phyloP scores from a whole-genome alignment of 1,140 invertebrate genomes.

The Hydropsyche tenuis region DNA sequence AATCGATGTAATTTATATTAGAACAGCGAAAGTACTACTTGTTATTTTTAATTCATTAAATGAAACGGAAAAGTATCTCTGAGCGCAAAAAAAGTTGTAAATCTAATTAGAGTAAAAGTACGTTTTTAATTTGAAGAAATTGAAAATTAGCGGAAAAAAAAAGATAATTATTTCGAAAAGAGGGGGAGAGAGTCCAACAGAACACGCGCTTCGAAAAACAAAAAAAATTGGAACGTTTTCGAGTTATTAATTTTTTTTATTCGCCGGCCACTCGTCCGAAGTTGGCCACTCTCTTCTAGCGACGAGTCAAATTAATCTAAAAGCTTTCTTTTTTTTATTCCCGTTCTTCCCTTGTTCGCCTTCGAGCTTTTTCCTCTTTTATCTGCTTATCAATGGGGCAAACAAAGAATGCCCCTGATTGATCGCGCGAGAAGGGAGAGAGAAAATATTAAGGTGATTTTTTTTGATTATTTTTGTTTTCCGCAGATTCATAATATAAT shows the following conservation, averaged over 20 bases:
- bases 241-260: conserved; percentile 10
- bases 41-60: no score
- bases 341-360: not conserved
- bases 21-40: no score
- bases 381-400: conserved; percentile 13
- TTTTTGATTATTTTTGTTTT: conserved; percentile 7
- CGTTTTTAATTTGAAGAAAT: no score
- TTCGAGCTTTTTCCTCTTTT: conserved; percentile 10
- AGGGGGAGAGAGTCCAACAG: no score
- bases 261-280: not conserved
- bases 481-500: conserved; percentile 13
- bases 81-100: no score
- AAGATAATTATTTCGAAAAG: no score
- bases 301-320: conserved; percentile 11
- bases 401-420: conserved; percentile 18
- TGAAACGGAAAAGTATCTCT: no score
- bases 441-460: not conserved
- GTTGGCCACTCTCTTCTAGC: not conserved
- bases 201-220: no score
- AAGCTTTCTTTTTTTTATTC: not conserved
- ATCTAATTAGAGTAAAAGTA: no score
- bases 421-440: conserved; percentile 1
- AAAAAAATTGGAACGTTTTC: conserved; percentile 5
- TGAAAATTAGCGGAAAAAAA: no score
- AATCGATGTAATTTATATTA: no score